Evolutionary conservation across 2,113 vertebrate species (phyloP), one percentile per base, ranked within the genome.

Genomic region (Halcyon malimbica): DNA sequence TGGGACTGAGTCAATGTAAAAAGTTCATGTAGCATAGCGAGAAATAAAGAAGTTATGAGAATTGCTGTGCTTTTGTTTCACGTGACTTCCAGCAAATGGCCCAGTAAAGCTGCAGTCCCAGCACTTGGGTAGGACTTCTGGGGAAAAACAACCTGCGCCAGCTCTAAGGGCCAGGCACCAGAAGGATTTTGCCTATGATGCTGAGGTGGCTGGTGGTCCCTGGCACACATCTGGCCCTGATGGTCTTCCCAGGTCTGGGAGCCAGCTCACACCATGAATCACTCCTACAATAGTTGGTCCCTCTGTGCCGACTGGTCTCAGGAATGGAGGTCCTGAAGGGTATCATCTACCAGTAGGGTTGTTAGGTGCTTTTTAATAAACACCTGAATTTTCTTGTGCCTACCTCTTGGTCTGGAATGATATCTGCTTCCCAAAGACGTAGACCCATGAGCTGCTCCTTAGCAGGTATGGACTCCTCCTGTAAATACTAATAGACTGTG

Each of bases 61-160:
- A 76, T 28, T 16, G 21, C 29, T 16, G 13, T 42, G 21, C 18
- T 63, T 29, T 44, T 69, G 13, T 10, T 25, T 64, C 41, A 28
- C 0, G 0, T 0, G 1, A 42, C 46, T 80, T 83, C 51, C 42
- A 82, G 39, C 7, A 89, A 93, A 75, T 0, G 2, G 3, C 31
- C 23, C 59, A 44, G 44, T 7, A 92, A 92, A 50, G n/a, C 19
- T 54, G 39, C n/a, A 42, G 42, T 41, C n/a, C 31, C 37, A 31
- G 60, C 0, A 2, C 35, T 70, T 75, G 26, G 13, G 50, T n/a
- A 0, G 0, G 39, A 63, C 20, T 20, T 29, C 5, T 53, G 33
- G 13, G 23, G 8, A 59, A 93, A 77, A 44, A 28, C 28, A 62
- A 12, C 8, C 41, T 57, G 10, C 21, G 57, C 31, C 11, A 21